A percentile compares a stretch with the other conserved stretches of the same genome.
Evolutionary conservation across 2,888 invertebrate genomes (phyloP).

Genomic region (Tenthredo mesomela): DNA sequence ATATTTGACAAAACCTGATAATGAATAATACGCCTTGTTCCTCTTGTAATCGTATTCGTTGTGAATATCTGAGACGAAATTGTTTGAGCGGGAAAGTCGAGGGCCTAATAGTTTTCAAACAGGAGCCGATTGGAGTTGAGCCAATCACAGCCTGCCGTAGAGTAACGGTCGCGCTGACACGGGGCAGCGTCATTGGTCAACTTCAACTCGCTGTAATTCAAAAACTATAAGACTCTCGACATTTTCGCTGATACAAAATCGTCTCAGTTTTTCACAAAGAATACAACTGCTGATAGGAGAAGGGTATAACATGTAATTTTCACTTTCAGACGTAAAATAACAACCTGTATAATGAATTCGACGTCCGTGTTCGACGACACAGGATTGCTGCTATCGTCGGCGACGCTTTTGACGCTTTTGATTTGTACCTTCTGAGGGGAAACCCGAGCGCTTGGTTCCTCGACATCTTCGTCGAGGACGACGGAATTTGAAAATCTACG

Average conservation of each 20-base stretch:
- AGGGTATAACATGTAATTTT: background rate
- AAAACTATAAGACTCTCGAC: constrained; percentile 19
- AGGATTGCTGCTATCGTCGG: constrained; percentile 70
- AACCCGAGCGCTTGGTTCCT: background rate
- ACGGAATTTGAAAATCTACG: constrained; percentile 64
- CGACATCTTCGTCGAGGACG: constrained; percentile 15
- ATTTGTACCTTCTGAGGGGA: constrained; percentile 71
- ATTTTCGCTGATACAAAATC: constrained; percentile 11
- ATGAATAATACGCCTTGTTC: background rate
- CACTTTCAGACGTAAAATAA: background rate
- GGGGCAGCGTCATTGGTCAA: background rate
- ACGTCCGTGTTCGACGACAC: constrained; percentile 72
- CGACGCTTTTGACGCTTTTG: constrained; percentile 72
- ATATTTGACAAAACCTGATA: constrained; percentile 52
- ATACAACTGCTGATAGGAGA: background rate
- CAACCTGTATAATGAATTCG: constrained; percentile 75
- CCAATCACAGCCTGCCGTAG: background rate
- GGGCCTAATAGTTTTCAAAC: constrained; percentile 16
- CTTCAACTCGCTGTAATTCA: background rate
- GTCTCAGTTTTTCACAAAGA: constrained; percentile 9
- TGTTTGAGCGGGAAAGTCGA: background rate
- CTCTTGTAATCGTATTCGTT: background rate
- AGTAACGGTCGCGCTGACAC: background rate
- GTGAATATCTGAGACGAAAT: background rate
- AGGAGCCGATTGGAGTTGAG: background rate